Percentiles rank a stretch among this genome's conserved stretches.
phyloP scores from a whole-genome alignment of 2,888 invertebrate genomes.

The Scaeva pyrastri region DNA sequence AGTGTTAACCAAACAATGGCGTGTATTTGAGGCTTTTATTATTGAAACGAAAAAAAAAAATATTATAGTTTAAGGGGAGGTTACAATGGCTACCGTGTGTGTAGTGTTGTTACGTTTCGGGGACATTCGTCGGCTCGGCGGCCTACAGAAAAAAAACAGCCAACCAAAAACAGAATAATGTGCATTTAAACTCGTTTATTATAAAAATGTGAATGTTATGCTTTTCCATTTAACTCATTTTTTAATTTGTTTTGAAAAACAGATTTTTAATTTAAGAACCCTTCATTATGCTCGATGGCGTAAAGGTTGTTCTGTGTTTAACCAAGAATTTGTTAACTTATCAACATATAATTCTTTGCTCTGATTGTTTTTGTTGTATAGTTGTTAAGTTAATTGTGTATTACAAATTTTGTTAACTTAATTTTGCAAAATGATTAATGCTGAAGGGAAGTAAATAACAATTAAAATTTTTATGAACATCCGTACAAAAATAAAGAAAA shows the following conservation, averaged over 20 bases:
- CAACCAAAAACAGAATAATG: slow-evolving; percentile 55
- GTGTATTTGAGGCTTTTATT: slow-evolving; percentile 18
- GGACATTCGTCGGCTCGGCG: background rate
- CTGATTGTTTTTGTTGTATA: background rate
- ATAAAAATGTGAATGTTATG: slow-evolving; percentile 49
- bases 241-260: background rate
- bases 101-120: background rate
- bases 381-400: background rate
- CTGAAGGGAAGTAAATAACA: background rate
- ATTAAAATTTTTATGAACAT: background rate
- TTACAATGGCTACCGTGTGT: background rate
- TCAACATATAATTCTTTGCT: background rate
- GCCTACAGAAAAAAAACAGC: background rate
- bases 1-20: slow-evolving; percentile 51
- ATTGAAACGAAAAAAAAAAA: background rate
- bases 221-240: too few relatives aligned
- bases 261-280: slow-evolving; percentile 54
- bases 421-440: background rate
- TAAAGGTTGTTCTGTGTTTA: slow-evolving; percentile 27
- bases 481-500: too few relatives aligned
- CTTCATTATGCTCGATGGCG: slow-evolving; percentile 8
- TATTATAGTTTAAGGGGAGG: slow-evolving; percentile 11
- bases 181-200: slow-evolving; percentile 64
- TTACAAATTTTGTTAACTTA: too few relatives aligned
- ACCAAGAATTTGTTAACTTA: slow-evolving; percentile 9